Evolutionary conservation across 2,113 vertebrate species (phyloP).

Genomic region (Isurus oxyrinchus): DNA sequence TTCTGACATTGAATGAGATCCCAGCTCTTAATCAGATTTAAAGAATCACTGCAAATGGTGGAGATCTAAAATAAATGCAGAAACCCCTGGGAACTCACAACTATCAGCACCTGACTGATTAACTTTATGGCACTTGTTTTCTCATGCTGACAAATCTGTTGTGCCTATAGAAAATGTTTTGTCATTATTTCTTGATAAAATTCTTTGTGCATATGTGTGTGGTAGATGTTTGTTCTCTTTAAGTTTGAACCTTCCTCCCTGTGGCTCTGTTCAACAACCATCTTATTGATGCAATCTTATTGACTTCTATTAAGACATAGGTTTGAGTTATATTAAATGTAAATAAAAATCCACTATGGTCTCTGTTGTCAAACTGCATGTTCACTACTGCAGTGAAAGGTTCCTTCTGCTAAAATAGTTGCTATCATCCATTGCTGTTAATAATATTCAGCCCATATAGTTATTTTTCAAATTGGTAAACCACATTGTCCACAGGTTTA

Average conservation of each 20-base stretch:
- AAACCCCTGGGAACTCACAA: background rate
- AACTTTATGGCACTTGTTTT: background rate
- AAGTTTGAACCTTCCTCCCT: background rate
- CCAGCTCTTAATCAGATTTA: background rate
- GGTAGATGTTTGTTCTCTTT: background rate
- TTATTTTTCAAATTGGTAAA: background rate
- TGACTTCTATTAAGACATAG: background rate
- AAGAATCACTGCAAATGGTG: background rate
- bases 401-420: background rate
- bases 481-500: background rate
- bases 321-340: background rate
- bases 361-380: background rate
- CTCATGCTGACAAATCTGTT: background rate
- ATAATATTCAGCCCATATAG: background rate
- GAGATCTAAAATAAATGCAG: background rate
- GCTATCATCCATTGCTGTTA: background rate
- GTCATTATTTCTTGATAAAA: background rate
- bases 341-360: background rate
- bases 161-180: background rate
- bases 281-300: background rate
- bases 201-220: background rate
- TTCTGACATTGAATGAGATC: background rate
- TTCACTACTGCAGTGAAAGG: background rate
- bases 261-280: background rate
- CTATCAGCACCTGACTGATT: background rate